phyloP scores from a whole-genome alignment of 1,140 invertebrate genomes.

The Manduca sexta region DNA sequence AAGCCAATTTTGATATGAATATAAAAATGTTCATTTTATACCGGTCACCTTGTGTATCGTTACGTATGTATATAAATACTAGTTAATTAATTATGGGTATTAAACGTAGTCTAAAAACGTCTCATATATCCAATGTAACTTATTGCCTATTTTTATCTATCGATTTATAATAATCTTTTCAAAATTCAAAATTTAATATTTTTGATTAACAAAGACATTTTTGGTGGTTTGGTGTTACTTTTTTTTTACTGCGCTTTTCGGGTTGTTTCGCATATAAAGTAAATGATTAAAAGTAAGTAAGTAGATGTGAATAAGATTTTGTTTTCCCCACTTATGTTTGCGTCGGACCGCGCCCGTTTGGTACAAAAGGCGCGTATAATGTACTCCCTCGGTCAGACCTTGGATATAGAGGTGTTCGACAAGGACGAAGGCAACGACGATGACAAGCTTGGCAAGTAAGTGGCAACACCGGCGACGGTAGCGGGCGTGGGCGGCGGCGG shows the following conservation, averaged over 20 bases:
- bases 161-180: not conserved
- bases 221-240: not conserved
- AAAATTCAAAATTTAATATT: not conserved
- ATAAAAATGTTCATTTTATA: no score
- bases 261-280: not conserved
- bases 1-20: no score
- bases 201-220: conserved; percentile 1
- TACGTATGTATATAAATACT: no score
- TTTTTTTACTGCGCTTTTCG: conserved; percentile 1
- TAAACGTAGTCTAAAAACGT: no score
- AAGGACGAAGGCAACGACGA: conserved; percentile 89
- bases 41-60: no score
- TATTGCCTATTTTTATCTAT: no score
- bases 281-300: conserved; percentile 8
- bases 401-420: conserved; percentile 87
- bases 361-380: conserved; percentile 61
- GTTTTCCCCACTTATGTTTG: conserved; percentile 65
- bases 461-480: conserved; percentile 19
- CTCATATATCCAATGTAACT: no score
- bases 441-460: conserved; percentile 87
- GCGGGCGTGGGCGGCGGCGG: not conserved
- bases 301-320: conserved; percentile 51
- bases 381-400: conserved; percentile 78
- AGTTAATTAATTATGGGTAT: no score
- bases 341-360: conserved; percentile 51